These are phyloP conservation scores for Cephonodes hylas DNA, from an alignment of 2,888 invertebrate species.

Conservation along the genomic window DNA sequence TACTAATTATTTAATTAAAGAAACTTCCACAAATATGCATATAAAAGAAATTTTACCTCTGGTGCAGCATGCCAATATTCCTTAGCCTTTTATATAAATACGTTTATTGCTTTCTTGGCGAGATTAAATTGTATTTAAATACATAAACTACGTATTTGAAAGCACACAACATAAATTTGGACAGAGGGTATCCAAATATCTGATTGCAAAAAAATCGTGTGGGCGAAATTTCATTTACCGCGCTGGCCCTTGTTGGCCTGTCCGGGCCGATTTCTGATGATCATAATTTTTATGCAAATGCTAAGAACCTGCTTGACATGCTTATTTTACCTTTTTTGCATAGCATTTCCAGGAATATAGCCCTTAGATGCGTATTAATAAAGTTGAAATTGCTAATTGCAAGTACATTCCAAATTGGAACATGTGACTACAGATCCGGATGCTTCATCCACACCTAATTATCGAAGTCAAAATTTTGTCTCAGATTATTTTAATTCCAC, in stretches of 20 bases:
- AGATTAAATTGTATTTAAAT: neutral
- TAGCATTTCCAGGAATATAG: neutral
- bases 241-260: conserved; percentile 36
- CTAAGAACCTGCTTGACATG: conserved; percentile 14
- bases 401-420: neutral
- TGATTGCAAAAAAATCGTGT: conserved; percentile 43
- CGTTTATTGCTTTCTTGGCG: neutral
- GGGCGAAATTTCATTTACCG: conserved; percentile 39
- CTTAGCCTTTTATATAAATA: neutral
- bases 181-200: conserved; percentile 41
- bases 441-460: conserved; percentile 41
- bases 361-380: neutral
- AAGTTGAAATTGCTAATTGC: neutral
- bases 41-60: too few species aligned
- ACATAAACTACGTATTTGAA: conserved; percentile 33
- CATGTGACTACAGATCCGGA: conserved; percentile 15
- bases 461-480: conserved; percentile 36
- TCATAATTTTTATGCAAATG: conserved; percentile 56
- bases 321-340: neutral
- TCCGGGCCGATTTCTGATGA: conserved; percentile 43
- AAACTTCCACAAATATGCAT: too few species aligned
- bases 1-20: too few species aligned
- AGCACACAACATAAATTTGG: conserved; percentile 42
- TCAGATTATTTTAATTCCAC: conserved; percentile 36
- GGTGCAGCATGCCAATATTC: too few species aligned